phyloP scores from a whole-genome alignment of 2,888 invertebrate genomes.

The Ptychoptera albimana region DNA sequence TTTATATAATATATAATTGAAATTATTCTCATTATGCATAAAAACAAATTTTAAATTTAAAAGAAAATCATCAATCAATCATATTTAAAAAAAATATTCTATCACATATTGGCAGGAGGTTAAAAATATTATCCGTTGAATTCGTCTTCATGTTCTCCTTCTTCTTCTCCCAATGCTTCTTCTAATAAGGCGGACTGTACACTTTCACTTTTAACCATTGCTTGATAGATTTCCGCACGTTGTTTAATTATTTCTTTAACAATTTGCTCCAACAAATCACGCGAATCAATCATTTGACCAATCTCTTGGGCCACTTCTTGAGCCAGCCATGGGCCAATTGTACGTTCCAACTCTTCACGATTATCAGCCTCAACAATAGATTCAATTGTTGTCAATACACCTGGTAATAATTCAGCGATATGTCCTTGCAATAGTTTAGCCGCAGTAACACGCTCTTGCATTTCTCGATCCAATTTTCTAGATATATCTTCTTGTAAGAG shows the following conservation, averaged over 20 bases:
- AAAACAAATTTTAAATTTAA: no score
- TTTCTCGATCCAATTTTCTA: slow-evolving; percentile 47
- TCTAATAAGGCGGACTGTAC: slow-evolving; percentile 17
- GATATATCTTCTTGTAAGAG: slow-evolving; percentile 53
- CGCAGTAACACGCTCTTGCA: slow-evolving; percentile 67
- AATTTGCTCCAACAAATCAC: slow-evolving; percentile 65
- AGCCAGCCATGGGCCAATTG: slow-evolving; percentile 63
- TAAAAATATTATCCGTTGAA: background rate
- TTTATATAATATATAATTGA: no score
- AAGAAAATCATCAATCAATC: no score
- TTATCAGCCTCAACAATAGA: slow-evolving; percentile 26
- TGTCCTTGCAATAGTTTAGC: slow-evolving; percentile 73
- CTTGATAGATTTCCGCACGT: slow-evolving; percentile 45
- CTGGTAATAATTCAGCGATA: slow-evolving; percentile 71
- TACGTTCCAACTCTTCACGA: slow-evolving; percentile 49
- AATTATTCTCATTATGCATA: no score
- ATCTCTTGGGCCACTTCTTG: slow-evolving; percentile 66
- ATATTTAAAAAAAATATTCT: background rate
- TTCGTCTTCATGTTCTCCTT: background rate
- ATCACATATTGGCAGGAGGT: background rate
- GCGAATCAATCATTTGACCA: slow-evolving; percentile 62
- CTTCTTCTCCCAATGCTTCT: slow-evolving; percentile 2
- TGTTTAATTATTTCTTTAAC: slow-evolving; percentile 63
- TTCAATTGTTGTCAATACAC: slow-evolving; percentile 60
- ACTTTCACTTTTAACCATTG: slow-evolving; percentile 25